These are phyloP conservation scores for Lasiommata megera DNA, from an alignment of 2,888 invertebrate species.

Conservation along the genomic window DNA sequence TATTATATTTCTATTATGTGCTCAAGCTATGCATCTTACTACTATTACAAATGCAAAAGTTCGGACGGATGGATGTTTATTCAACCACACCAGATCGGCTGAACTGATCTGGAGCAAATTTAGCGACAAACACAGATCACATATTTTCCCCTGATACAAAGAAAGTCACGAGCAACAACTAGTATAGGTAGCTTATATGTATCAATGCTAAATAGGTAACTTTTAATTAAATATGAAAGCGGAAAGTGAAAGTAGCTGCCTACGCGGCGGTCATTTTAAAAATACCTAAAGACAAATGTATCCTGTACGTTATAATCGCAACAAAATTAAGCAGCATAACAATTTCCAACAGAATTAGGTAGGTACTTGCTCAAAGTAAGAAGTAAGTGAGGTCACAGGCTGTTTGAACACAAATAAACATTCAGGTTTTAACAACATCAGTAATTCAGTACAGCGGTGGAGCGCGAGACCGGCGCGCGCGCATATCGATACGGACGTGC, in stretches of 20 bases:
- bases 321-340: not conserved
- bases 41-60: too few relatives aligned
- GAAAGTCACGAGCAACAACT: too few relatives aligned
- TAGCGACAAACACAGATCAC: too few relatives aligned
- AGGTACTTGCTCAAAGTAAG: not conserved
- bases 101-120: too few relatives aligned
- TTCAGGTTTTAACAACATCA: conserved; percentile 8
- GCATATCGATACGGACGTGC: conserved; percentile 11
- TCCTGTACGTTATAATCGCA: not conserved
- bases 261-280: not conserved
- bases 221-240: not conserved
- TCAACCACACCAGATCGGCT: too few relatives aligned
- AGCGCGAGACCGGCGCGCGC: conserved; percentile 15
- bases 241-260: not conserved
- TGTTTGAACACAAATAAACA: not conserved
- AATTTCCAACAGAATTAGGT: not conserved
- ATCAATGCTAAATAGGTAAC: not conserved
- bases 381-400: not conserved
- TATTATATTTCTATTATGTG: too few relatives aligned
- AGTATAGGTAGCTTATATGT: too few relatives aligned
- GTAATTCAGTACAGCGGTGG: conserved; percentile 19
- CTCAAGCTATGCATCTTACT: too few relatives aligned
- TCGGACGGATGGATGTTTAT: too few relatives aligned
- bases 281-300: too few relatives aligned
- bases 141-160: too few relatives aligned